phyloP scores from a whole-genome alignment of 2,888 invertebrate species.

The Ellobium chinense region DNA sequence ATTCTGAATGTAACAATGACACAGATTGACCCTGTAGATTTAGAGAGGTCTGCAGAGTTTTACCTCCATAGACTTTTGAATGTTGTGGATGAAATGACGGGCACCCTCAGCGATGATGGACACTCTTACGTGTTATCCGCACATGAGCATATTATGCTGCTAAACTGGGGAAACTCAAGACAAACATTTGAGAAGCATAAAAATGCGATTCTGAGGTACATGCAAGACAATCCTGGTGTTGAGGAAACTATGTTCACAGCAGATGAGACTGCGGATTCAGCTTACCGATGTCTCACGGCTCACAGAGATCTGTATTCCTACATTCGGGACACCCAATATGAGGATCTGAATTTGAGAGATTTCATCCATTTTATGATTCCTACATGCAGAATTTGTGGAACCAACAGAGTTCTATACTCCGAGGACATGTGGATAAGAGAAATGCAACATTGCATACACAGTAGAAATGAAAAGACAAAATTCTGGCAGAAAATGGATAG shows the following conservation, averaged over 20 bases:
- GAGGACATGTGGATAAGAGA: constrained; percentile 9
- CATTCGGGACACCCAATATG: not conserved
- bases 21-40: constrained; percentile 21
- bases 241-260: not conserved
- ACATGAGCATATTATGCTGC: constrained; percentile 17
- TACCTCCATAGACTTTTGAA: not conserved
- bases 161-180: constrained; percentile 14
- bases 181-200: not conserved
- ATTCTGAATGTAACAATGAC: not conserved
- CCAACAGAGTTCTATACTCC: not conserved
- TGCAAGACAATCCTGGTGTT: not conserved
- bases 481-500: not conserved
- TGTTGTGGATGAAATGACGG: not conserved
- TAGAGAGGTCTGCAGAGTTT: not conserved
- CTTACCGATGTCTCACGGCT: not conserved
- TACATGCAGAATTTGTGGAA: constrained; percentile 1
- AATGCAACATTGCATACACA: not conserved
- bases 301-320: constrained; percentile 10
- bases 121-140: not conserved
- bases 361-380: not conserved
- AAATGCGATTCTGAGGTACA: not conserved
- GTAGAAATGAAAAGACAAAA: not conserved
- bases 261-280: not conserved
- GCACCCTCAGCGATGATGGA: constrained; percentile 35
- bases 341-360: not conserved